Percentiles rank a stretch among this genome's conserved stretches.
Conservation (phyloP, 1,140 invertebrate species). For the Microplitis demolitor region DNA sequence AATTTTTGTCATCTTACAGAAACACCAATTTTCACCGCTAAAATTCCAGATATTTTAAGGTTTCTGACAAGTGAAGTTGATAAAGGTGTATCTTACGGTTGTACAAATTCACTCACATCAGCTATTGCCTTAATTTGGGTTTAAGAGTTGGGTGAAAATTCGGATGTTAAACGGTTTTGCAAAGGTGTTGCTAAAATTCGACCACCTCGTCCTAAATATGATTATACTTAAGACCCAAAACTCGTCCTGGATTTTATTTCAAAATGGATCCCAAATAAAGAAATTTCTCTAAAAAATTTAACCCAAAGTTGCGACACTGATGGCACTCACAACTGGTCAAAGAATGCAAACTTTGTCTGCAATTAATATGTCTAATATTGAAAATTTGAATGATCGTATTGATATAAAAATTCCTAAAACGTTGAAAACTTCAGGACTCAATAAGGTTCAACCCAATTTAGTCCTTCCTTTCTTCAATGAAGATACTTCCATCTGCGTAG, state of each 20-base stretch:
- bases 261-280: slow-evolving; percentile 4
- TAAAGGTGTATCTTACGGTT: slow-evolving; percentile 32
- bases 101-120: slow-evolving; percentile 33
- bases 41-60: slow-evolving; percentile 10
- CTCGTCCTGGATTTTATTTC: slow-evolving; percentile 33
- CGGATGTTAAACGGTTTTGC: slow-evolving; percentile 32
- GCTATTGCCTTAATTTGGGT: slow-evolving; percentile 32
- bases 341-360: slow-evolving; percentile 12
- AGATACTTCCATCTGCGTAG: slow-evolving; percentile 16
- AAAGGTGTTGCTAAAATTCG: slow-evolving; percentile 34
- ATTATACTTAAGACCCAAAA: slow-evolving; percentile 35
- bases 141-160: slow-evolving; percentile 28
- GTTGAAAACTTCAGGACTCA: slow-evolving; percentile 14
- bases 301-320: slow-evolving; percentile 8
- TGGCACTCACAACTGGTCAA: slow-evolving; percentile 9
- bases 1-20: slow-evolving; percentile 19
- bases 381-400: background rate
- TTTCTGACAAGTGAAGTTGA: slow-evolving; percentile 31
- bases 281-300: slow-evolving; percentile 27
- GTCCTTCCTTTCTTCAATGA: slow-evolving; percentile 9
- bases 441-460: slow-evolving; percentile 12
- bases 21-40: background rate
- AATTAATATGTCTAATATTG: slow-evolving; percentile 18
- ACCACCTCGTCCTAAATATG: slow-evolving; percentile 35
- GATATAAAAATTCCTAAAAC: slow-evolving; percentile 23